Evolutionary conservation across 2,888 invertebrate genomes (phyloP), one percentile per base, ranked within the genome.

Genomic region (Hofmannophila pseudospretella): DNA sequence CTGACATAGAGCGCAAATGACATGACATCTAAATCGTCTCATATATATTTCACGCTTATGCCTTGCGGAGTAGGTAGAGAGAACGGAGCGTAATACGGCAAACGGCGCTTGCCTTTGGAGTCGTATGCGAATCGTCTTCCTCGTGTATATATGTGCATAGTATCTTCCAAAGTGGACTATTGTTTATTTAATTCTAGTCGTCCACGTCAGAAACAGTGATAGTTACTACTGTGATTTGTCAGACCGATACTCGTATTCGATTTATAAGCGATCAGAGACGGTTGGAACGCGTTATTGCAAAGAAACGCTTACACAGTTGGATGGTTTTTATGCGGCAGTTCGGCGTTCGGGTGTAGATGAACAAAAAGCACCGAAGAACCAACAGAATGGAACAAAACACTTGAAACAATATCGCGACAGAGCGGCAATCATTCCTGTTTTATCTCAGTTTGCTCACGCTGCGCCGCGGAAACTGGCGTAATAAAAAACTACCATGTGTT

Each of bases 341-440:
- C 55, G 57, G 54, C 54, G 62, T 68, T 70, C 57, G 63, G 62
- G 61, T 67, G 67, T 65, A 56, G 65, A 70, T 63, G 69, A 72
- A 71, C 68, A 75, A 74, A 76, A 76, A 73, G 58, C 65, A 56
- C 49, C 51, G 54, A 59, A 66, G 63, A 71, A 66, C 60, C 55
- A 64, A 58, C 60, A 59, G 68, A 74, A 72, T 73, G 71, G 69
- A 72, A 77, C 75, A 78, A 76, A 82, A 77, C 73, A 74, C 78
- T 79, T 73, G 73, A 73, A 82, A 84, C 76, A 81, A 78, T 81
- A 81, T 81, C 79, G 70, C 71, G 75, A 73, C 72, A 74, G 73
- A 72, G 77, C 76, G 77, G 81, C 82, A 78, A 84, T 84, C 80
- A 80, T 80, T 85, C 71, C 73, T 75, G 76, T 80, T 84, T 84